These are phyloP conservation scores for Sorex araneus DNA, from an alignment of 2,113 vertebrate genomes.

Conservation along the genomic window DNA sequence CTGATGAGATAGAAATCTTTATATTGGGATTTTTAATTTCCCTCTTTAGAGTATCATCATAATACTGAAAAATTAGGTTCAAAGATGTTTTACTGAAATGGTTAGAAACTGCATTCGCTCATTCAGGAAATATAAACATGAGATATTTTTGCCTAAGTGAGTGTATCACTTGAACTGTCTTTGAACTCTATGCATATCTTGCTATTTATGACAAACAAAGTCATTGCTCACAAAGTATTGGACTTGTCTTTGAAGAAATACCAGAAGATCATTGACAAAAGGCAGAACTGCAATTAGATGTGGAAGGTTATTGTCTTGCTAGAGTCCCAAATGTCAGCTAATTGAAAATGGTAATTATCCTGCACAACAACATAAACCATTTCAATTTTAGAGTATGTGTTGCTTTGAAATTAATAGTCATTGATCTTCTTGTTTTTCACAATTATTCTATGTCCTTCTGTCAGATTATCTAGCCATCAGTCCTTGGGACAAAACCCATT, in stretches of 20 bases:
- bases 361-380: constrained; percentile 86
- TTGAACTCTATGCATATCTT: constrained; percentile 83
- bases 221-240: constrained; percentile 81
- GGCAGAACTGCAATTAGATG: constrained; percentile 83
- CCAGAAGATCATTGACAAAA: constrained; percentile 85
- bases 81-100: constrained; percentile 59
- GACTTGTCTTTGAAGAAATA: constrained; percentile 86
- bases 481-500: constrained; percentile 87
- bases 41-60: constrained; percentile 31
- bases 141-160: constrained; percentile 33
- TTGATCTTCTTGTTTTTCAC: constrained; percentile 87
- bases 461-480: constrained; percentile 87
- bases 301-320: constrained; percentile 85
- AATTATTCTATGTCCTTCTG: constrained; percentile 84
- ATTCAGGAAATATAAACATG: constrained; percentile 48
- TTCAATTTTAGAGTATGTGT: constrained; percentile 88
- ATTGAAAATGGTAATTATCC: constrained; percentile 91
- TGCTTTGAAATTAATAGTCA: constrained; percentile 91
- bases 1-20: constrained; percentile 41
- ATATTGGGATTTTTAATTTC: constrained; percentile 20
- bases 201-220: constrained; percentile 85
- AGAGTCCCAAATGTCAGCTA: constrained; percentile 88
- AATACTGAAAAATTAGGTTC: constrained; percentile 38
- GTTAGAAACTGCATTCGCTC: constrained; percentile 39
- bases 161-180: constrained; percentile 86